Percentiles rank a stretch among this genome's conserved stretches.
Conservation (phyloP, 2,888 invertebrate genomes). For the Leptura quadrifasciata region DNA sequence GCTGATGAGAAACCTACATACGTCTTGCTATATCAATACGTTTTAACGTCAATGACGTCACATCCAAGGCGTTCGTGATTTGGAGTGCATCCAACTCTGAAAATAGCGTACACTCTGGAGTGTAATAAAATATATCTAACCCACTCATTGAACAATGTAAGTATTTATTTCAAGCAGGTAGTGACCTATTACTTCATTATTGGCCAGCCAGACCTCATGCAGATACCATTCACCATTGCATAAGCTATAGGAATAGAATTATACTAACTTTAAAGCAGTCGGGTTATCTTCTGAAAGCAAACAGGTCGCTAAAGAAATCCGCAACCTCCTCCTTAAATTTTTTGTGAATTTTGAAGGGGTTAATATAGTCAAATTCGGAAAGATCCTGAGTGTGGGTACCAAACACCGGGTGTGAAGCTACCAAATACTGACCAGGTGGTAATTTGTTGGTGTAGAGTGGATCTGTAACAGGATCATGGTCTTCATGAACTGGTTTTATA, state of each 20-base stretch:
- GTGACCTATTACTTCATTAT: too few species aligned
- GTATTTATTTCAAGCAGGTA: too few species aligned
- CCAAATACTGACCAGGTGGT: slow-evolving; percentile 58
- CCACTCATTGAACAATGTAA: too few species aligned
- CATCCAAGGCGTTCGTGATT: too few species aligned
- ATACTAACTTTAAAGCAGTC: slow-evolving; percentile 30
- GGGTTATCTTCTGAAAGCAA: slow-evolving; percentile 45
- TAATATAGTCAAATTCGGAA: slow-evolving; percentile 48
- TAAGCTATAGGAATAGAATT: not conserved
- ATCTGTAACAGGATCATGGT: slow-evolving; percentile 61
- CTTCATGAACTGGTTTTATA: slow-evolving; percentile 65
- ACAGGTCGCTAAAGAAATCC: slow-evolving; percentile 45
- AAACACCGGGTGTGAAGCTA: slow-evolving; percentile 55
- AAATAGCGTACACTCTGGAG: too few species aligned
- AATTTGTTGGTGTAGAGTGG: slow-evolving; percentile 41
- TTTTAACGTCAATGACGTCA: too few species aligned
- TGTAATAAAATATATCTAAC: too few species aligned
- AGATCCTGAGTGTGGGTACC: slow-evolving; percentile 56
- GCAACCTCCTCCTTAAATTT: slow-evolving; percentile 42
- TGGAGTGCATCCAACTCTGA: too few species aligned
- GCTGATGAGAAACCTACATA: too few species aligned
- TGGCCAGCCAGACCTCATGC: too few species aligned
- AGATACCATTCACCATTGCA: not conserved
- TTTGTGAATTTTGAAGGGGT: slow-evolving; percentile 48
- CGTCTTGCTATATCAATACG: too few species aligned